Conservation (phyloP, 2,797 vertebrate species). For the Yasuhikotakia modesta region DNA sequence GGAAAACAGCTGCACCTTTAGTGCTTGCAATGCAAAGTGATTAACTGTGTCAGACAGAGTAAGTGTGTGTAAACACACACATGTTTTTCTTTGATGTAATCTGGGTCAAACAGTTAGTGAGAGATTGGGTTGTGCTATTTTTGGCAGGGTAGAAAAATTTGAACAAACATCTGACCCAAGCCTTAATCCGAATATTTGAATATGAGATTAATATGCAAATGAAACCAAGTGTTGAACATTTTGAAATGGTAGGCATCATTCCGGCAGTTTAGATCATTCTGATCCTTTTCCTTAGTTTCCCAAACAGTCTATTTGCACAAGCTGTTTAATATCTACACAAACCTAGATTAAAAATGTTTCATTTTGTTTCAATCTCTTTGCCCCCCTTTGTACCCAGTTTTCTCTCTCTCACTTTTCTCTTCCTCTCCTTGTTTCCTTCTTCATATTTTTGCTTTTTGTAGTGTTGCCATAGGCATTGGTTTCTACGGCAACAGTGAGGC, state of each 20-base stretch:
- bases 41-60: constrained; percentile 49
- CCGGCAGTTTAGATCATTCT: constrained; percentile 45
- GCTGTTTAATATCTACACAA: constrained; percentile 39
- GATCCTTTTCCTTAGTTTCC: constrained; percentile 34
- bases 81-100: constrained; percentile 71
- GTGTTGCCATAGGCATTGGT: constrained; percentile 91
- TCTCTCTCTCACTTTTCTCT: neutral
- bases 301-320: neutral
- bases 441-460: constrained; percentile 66
- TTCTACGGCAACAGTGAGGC: constrained; percentile 97
- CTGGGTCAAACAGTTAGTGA: constrained; percentile 80
- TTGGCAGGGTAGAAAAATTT: constrained; percentile 70
- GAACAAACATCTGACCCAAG: constrained; percentile 73
- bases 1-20: constrained; percentile 49
- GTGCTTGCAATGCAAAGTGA: constrained; percentile 62
- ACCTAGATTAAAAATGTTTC: constrained; percentile 51
- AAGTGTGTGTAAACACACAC: constrained; percentile 51
- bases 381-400: constrained; percentile 5
- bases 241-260: constrained; percentile 46
- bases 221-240: constrained; percentile 58
- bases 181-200: constrained; percentile 78
- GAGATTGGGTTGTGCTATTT: constrained; percentile 79
- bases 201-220: constrained; percentile 69
- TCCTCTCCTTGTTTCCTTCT: constrained; percentile 18
- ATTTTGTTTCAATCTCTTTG: constrained; percentile 39